A percentile compares a stretch with the other conserved stretches of the same genome.
Conservation (phyloP, 2,888 invertebrate genomes). For the Lagria hirta region DNA sequence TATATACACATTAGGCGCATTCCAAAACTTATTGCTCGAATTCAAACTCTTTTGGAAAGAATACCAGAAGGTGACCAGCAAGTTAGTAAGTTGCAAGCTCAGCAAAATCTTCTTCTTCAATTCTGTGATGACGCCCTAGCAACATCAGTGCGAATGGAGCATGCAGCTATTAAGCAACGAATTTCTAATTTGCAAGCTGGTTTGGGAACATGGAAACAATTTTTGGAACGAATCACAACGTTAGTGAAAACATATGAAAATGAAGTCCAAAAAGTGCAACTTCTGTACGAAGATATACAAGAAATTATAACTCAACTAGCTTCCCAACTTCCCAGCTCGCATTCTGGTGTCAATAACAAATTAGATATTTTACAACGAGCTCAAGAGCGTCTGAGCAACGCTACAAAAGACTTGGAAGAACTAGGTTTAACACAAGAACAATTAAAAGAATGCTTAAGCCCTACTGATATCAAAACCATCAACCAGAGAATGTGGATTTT, state of each 20-base stretch:
- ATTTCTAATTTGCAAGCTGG: slow-evolving; percentile 79
- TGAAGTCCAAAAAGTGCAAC: slow-evolving; percentile 62
- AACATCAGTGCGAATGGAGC: slow-evolving; percentile 79
- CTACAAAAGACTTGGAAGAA: slow-evolving; percentile 67
- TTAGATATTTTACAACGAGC: slow-evolving; percentile 65
- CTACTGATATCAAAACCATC: slow-evolving; percentile 78
- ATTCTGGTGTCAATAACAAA: slow-evolving; percentile 65
- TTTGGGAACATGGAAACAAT: slow-evolving; percentile 78
- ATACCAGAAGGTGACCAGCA: slow-evolving; percentile 68
- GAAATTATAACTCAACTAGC: slow-evolving; percentile 61
- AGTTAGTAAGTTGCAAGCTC: slow-evolving; percentile 62
- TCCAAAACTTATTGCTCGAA: slow-evolving; percentile 67
- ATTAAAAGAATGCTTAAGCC: slow-evolving; percentile 81
- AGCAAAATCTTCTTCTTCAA: slow-evolving; percentile 66
- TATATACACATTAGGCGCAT: slow-evolving; percentile 79
- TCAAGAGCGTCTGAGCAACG: slow-evolving; percentile 59
- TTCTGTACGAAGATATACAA: slow-evolving; percentile 66
- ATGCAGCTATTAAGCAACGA: slow-evolving; percentile 73
- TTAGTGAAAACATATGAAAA: slow-evolving; percentile 67
- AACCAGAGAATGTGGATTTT: slow-evolving; percentile 77
- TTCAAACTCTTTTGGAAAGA: slow-evolving; percentile 68
- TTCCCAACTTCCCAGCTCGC: slow-evolving; percentile 59
- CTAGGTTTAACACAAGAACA: slow-evolving; percentile 77
- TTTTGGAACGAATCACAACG: slow-evolving; percentile 67
- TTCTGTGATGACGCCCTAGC: slow-evolving; percentile 78